phyloP scores from a whole-genome alignment of 2,797 vertebrate genomes.

The Manis pentadactyla region DNA sequence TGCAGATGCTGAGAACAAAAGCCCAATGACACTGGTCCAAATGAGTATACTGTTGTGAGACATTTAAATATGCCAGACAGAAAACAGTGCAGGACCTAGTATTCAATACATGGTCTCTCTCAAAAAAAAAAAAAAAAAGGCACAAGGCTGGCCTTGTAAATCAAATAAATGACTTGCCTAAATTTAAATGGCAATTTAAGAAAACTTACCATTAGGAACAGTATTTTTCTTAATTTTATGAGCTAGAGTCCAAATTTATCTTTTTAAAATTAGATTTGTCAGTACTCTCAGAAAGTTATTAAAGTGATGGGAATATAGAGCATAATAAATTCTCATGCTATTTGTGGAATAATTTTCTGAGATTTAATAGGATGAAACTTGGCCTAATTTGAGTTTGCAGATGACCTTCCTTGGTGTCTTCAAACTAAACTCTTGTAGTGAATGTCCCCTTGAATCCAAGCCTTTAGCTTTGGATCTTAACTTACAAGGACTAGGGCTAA shows the following conservation, averaged over 20 bases:
- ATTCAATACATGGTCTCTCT: not conserved
- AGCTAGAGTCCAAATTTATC: conserved; percentile 72
- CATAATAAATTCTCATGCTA: conserved; percentile 70
- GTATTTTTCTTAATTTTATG: conserved; percentile 79
- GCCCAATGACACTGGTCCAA: not conserved
- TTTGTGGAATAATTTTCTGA: conserved; percentile 69
- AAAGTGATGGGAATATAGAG: conserved; percentile 61
- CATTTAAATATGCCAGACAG: not conserved
- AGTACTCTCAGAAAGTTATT: conserved; percentile 74
- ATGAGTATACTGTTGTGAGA: not conserved
- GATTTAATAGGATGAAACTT: conserved; percentile 59
- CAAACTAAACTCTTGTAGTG: not conserved
- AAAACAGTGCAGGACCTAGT: not conserved
- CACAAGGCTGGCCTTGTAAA: not conserved
- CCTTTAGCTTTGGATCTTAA: not conserved
- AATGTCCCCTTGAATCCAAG: not conserved
- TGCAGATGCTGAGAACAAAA: not conserved
- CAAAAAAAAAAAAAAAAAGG: not conserved
- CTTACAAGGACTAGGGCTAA: not conserved
- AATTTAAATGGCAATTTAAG: conserved; percentile 68
- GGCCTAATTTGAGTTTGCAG: conserved; percentile 53
- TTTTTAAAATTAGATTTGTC: conserved; percentile 79
- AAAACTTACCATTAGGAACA: conserved; percentile 70
- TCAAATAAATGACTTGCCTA: conserved; percentile 67
- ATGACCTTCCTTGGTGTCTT: conserved; percentile 62